Evolutionary conservation across 2,797 vertebrate genomes (phyloP).

Genomic region (Ctenosaura bakeri): DNA sequence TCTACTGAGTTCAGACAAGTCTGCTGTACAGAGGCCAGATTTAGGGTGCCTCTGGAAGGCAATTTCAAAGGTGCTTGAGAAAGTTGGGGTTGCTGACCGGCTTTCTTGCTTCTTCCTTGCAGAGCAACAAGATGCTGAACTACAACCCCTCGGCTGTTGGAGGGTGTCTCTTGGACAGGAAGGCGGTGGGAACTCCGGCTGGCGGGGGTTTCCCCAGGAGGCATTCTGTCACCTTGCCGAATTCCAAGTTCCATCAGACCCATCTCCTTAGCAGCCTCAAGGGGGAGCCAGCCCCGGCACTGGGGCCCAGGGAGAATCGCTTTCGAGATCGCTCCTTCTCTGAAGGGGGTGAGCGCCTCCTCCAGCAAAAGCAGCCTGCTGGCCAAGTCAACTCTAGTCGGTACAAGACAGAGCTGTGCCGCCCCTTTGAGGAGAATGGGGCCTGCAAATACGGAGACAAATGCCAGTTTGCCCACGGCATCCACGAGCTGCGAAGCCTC

Average conservation of each 20-base stretch:
- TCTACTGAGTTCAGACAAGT: not conserved
- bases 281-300: constrained; percentile 87
- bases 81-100: constrained; percentile 54
- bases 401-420: constrained; percentile 95
- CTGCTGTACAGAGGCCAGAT: not conserved
- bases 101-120: constrained; percentile 67
- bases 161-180: constrained; percentile 98
- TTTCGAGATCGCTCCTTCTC: constrained; percentile 96
- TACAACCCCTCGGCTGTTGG: constrained; percentile 88
- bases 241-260: constrained; percentile 94
- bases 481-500: constrained; percentile 92
- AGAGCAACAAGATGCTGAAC: constrained; percentile 96
- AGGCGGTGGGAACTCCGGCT: constrained; percentile 95
- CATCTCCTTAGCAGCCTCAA: constrained; percentile 94
- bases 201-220: constrained; percentile 91
- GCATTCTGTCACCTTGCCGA: constrained; percentile 92
- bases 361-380: constrained; percentile 87
- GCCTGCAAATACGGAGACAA: constrained; percentile 94
- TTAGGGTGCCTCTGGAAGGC: not conserved
- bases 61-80: not conserved
- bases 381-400: constrained; percentile 94
- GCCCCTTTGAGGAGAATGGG: constrained; percentile 93
- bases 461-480: constrained; percentile 93
- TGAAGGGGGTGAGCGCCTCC: constrained; percentile 92
- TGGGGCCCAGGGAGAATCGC: constrained; percentile 93